Percentiles rank a stretch among this genome's conserved stretches.
phyloP scores from a whole-genome alignment of 2,113 vertebrate species.

The Chinchilla lanigera region DNA sequence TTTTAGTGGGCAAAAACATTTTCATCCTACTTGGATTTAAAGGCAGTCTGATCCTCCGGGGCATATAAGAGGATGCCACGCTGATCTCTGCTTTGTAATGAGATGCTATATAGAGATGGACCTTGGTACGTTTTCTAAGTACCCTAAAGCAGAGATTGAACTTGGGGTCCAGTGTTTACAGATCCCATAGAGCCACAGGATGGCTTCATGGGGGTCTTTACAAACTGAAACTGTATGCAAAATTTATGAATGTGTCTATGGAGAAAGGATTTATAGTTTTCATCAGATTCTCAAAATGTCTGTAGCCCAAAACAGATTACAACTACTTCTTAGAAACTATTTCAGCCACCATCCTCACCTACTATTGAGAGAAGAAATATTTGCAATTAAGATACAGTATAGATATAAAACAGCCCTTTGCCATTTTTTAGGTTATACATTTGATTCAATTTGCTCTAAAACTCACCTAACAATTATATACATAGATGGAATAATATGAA shows the following conservation, averaged over 20 bases:
- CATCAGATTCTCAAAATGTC: neutral
- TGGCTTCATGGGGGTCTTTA: neutral
- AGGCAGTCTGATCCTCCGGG: constrained; percentile 30
- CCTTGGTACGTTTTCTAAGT: constrained; percentile 6
- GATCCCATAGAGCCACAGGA: neutral
- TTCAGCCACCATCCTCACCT: neutral
- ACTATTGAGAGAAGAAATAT: neutral
- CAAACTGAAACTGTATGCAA: neutral
- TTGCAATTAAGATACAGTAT: neutral
- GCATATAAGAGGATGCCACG: constrained; percentile 20
- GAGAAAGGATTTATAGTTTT: neutral
- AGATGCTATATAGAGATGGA: neutral
- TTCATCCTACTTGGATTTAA: constrained; percentile 56
- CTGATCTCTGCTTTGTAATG: neutral
- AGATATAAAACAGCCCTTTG: neutral
- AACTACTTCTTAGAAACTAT: neutral
- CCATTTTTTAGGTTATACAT: constrained; percentile 23
- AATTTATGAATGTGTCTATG: neutral
- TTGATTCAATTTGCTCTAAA: constrained; percentile 8
- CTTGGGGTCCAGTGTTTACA: neutral
- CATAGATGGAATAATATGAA: constrained; percentile 7
- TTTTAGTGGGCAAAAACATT: constrained; percentile 66
- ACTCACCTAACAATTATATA: neutral
- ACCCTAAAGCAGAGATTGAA: constrained; percentile 33
- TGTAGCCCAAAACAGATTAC: neutral